Conservation (phyloP, 2,797 vertebrate genomes). For the Erethizon dorsatum region DNA sequence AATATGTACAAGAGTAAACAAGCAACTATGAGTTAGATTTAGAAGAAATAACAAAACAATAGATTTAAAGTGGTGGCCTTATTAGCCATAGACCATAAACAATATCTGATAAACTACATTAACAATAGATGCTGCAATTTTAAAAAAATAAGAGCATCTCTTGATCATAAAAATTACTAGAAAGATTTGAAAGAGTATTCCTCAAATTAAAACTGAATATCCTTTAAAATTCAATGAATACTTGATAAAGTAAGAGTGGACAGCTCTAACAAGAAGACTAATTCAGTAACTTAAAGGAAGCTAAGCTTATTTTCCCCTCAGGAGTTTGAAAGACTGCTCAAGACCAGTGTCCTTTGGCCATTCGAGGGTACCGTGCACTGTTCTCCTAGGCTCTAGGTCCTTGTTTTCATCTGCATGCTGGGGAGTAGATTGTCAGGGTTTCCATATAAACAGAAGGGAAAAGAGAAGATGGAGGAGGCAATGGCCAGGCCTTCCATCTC, state of each 20-base stretch:
- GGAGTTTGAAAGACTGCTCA: not conserved
- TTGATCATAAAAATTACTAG: not conserved
- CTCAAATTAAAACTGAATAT: not conserved
- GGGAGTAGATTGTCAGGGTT: not conserved
- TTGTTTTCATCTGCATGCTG: not conserved
- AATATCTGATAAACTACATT: not conserved
- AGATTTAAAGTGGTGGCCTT: not conserved
- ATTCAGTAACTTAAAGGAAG: not conserved
- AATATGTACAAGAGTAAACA: not conserved
- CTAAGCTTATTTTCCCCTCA: not conserved
- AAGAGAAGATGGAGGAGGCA: not conserved
- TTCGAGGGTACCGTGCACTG: not conserved
- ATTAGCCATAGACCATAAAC: not conserved
- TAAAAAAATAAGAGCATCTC: not conserved
- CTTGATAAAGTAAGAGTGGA: not conserved
- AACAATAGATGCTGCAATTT: conserved; percentile 4
- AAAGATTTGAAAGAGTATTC: not conserved
- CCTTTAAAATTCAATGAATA: not conserved
- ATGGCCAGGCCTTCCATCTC: not conserved
- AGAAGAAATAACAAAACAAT: not conserved
- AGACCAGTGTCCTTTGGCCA: not conserved
- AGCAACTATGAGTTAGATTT: not conserved
- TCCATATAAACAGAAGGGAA: not conserved
- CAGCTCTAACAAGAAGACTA: not conserved
- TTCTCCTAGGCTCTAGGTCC: not conserved